Conservation (phyloP, 2,797 vertebrate species). For the Astyanax mexicanus region DNA sequence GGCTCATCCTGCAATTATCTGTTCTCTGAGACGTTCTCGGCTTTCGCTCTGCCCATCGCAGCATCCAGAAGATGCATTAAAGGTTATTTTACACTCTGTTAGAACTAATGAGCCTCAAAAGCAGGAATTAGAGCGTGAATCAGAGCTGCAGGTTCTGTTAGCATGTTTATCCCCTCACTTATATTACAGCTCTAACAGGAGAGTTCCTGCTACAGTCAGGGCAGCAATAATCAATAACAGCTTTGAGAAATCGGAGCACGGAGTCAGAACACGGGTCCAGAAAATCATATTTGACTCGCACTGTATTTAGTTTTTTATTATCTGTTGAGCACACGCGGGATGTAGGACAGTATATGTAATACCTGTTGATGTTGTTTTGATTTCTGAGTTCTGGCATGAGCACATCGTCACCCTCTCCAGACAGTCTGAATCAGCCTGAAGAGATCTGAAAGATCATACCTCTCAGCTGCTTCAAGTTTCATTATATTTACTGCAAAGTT, state of each 20-base stretch:
- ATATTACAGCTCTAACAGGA: neutral
- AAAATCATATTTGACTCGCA: neutral
- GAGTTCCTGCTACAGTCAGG: constrained; percentile 65
- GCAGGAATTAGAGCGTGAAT: constrained; percentile 62
- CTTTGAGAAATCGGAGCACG: constrained; percentile 72
- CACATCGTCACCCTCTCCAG: neutral
- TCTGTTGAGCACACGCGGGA: neutral
- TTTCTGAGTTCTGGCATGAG: neutral
- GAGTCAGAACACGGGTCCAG: constrained; percentile 51
- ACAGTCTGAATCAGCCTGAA: neutral
- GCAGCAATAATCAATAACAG: constrained; percentile 64
- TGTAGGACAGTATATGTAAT: neutral
- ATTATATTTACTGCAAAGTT: too few species aligned
- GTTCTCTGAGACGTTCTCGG: constrained; percentile 57
- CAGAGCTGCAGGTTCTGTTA: constrained; percentile 23
- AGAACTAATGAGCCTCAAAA: constrained; percentile 71
- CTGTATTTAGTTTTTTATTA: neutral
- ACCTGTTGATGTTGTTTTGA: neutral
- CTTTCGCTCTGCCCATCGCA: constrained; percentile 35
- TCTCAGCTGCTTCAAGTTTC: neutral
- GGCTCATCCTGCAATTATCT: constrained; percentile 70
- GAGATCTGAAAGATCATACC: neutral
- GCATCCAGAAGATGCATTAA: constrained; percentile 66
- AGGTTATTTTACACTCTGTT: constrained; percentile 76
- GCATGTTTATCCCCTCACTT: neutral